Conservation (phyloP, 2,797 vertebrate species). For the Holocentrus rufus region DNA sequence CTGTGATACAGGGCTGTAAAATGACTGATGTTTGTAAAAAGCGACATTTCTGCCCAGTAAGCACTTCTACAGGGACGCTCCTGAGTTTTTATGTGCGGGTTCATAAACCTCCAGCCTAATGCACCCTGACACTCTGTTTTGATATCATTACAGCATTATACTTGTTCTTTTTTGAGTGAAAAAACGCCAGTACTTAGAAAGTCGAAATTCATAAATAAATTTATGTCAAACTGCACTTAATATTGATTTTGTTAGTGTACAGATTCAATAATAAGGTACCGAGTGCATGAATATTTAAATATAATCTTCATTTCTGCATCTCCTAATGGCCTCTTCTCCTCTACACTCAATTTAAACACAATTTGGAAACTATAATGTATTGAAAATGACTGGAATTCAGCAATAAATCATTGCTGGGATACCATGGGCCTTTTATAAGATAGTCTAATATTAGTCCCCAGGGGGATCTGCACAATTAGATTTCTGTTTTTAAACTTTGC, state of each 20-base stretch:
- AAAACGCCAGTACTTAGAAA: slow-evolving; percentile 99
- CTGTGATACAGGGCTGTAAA: slow-evolving; percentile 79
- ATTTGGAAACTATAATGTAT: slow-evolving; percentile 99
- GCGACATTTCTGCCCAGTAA: slow-evolving; percentile 96
- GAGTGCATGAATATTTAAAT: slow-evolving; percentile 99
- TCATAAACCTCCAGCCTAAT: slow-evolving; percentile 97
- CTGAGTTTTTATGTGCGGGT: slow-evolving; percentile 92
- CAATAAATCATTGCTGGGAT: slow-evolving; percentile 99
- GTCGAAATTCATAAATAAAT: slow-evolving; percentile 99
- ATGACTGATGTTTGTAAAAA: slow-evolving; percentile 90
- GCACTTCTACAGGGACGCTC: slow-evolving; percentile 92
- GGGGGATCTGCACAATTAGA: slow-evolving; percentile 95
- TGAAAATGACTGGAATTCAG: slow-evolving; percentile 99
- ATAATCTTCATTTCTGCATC: slow-evolving; percentile 99
- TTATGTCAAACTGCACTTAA: slow-evolving; percentile 99
- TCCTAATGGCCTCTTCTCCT: slow-evolving; percentile 99
- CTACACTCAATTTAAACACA: slow-evolving; percentile 99
- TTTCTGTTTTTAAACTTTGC: slow-evolving; percentile 99
- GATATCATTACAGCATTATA: slow-evolving; percentile 99
- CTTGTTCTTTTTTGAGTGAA: slow-evolving; percentile 99
- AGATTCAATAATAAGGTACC: slow-evolving; percentile 99
- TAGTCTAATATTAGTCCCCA: slow-evolving; percentile 94
- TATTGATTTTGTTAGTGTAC: slow-evolving; percentile 99
- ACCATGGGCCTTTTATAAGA: slow-evolving; percentile 97
- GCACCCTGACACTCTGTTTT: slow-evolving; percentile 99